phyloP scores from a whole-genome alignment of 2,888 invertebrate species.

The Cheilosia vulpina region DNA sequence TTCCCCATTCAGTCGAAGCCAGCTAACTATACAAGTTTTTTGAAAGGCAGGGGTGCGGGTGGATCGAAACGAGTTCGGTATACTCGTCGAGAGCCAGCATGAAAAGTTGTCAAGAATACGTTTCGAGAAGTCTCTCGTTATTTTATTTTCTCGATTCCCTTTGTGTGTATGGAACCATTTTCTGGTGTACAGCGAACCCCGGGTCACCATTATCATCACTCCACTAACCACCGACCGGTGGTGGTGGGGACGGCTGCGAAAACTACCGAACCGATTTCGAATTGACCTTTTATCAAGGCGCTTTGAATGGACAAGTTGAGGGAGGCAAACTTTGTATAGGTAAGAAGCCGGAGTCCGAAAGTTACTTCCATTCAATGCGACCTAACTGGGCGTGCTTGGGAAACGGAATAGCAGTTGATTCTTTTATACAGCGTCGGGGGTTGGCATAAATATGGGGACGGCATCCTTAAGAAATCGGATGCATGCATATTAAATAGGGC shows the following conservation, averaged over 20 bases:
- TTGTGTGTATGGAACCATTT: constrained; percentile 39
- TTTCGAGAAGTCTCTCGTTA: constrained; percentile 21
- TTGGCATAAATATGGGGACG: not conserved
- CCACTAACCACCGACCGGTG: constrained; percentile 11
- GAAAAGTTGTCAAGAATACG: constrained; percentile 63
- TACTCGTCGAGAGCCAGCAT: constrained; percentile 58
- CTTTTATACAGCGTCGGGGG: not conserved
- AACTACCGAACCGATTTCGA: constrained; percentile 44
- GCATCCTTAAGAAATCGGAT: constrained; percentile 9
- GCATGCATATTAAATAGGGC: constrained; percentile 9
- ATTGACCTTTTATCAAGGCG: constrained; percentile 36
- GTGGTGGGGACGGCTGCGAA: constrained; percentile 18
- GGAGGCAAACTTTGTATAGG: constrained; percentile 29
- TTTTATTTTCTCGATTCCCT: constrained; percentile 10
- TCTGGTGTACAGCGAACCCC: constrained; percentile 18
- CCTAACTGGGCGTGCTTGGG: constrained; percentile 8
- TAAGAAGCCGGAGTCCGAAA: constrained; percentile 36
- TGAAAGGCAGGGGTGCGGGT: constrained; percentile 4
- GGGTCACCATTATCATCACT: constrained; percentile 42
- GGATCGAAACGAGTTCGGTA: constrained; percentile 18
- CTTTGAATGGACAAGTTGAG: not conserved
- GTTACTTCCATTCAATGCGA: constrained; percentile 43
- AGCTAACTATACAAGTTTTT: constrained; percentile 35
- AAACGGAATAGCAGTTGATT: constrained; percentile 40
- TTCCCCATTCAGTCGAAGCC: constrained; percentile 6